Percentiles rank a stretch among this genome's conserved stretches.
Evolutionary conservation across 2,797 vertebrate species (phyloP).

Genomic region (Megaceryle alcyon): DNA sequence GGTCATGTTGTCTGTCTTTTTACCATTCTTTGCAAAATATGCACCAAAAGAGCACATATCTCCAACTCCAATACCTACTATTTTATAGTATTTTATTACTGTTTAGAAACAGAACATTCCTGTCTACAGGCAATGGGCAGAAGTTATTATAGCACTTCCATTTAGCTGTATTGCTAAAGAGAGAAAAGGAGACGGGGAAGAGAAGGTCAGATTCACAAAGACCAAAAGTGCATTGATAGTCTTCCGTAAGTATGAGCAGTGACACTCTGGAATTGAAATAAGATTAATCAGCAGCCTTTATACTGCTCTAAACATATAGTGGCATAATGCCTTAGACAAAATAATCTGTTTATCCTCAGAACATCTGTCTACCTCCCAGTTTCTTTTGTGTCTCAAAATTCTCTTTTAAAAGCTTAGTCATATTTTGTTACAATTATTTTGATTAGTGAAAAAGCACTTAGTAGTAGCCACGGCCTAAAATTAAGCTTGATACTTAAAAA

Average conservation of each 20-base stretch:
- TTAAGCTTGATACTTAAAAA: neutral
- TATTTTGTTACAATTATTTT: conserved; percentile 58
- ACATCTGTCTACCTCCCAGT: conserved; percentile 77
- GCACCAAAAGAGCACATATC: conserved; percentile 94
- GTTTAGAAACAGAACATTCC: conserved; percentile 49
- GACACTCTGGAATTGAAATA: conserved; percentile 45
- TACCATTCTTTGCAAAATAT: conserved; percentile 97
- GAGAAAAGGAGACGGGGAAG: conserved; percentile 30
- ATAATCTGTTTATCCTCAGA: conserved; percentile 67
- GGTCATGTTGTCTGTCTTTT: conserved; percentile 93
- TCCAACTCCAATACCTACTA: conserved; percentile 91
- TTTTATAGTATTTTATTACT: conserved; percentile 86
- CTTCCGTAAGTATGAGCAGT: conserved; percentile 67
- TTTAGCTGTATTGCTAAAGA: conserved; percentile 57
- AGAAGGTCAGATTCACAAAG: conserved; percentile 44
- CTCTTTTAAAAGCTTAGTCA: conserved; percentile 38
- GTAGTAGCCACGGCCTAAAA: neutral
- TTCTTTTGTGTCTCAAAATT: conserved; percentile 61
- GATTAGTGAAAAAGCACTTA: neutral
- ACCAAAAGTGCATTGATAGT: conserved; percentile 72
- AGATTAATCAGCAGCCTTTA: conserved; percentile 21
- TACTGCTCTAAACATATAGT: conserved; percentile 9
- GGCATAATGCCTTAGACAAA: conserved; percentile 57
- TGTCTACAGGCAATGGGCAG: conserved; percentile 62
- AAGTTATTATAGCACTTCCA: conserved; percentile 63